Evolutionary conservation across 2,797 vertebrate species (phyloP).

Genomic region (Neosilurus mollespiculum): DNA sequence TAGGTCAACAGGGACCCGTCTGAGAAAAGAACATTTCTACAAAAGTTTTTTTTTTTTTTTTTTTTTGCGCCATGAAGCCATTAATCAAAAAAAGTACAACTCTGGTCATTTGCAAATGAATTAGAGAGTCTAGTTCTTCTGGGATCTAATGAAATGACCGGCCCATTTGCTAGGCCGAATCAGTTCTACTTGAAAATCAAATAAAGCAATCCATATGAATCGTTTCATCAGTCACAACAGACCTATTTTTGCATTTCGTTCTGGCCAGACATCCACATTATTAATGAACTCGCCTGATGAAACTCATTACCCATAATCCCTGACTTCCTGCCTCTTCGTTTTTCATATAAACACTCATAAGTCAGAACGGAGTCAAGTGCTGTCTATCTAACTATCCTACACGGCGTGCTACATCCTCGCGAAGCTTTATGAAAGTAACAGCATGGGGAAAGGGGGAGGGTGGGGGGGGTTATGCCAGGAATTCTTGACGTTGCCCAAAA

Average conservation of each 20-base stretch:
- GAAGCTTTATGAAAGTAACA: conserved; percentile 19
- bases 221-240: conserved; percentile 32
- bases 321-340: conserved; percentile 5
- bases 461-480: background rate
- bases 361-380: background rate
- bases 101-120: conserved; percentile 17
- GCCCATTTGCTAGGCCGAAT: conserved; percentile 28
- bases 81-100: conserved; percentile 26
- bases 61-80: conserved; percentile 4
- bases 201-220: conserved; percentile 13
- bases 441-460: background rate
- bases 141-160: conserved; percentile 33
- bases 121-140: background rate
- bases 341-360: background rate
- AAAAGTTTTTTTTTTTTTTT: background rate
- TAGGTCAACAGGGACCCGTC: conserved; percentile 10
- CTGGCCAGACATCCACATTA: background rate
- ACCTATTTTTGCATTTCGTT: background rate
- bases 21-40: background rate
- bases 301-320: conserved; percentile 51
- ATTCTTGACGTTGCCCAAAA: conserved; percentile 22
- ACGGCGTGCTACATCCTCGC: background rate
- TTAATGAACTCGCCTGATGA: conserved; percentile 39
- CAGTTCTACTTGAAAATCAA: conserved; percentile 36
- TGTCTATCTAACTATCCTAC: background rate